Evolutionary conservation across 2,797 vertebrate species (phyloP), one percentile per base, ranked within the genome.

Genomic region (Pipistrellus nathusii): DNA sequence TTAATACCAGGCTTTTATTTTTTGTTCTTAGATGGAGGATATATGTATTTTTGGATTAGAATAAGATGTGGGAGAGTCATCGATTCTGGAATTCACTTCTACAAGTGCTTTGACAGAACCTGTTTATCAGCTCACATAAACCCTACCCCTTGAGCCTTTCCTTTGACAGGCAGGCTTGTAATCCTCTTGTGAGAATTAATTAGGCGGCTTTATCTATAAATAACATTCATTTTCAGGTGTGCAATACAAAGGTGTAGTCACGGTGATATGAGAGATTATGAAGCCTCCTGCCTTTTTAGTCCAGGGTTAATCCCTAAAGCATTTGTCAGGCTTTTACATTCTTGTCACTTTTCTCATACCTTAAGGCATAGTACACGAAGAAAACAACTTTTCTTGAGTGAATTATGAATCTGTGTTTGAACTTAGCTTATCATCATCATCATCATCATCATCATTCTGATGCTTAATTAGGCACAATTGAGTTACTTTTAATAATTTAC

Each of bases 101-200:
- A 27, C 62, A 90, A 85, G n/a, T 53, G 38, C 82, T 90, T 92
- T 92, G 82, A 92, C 72, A 90, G 72, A 91, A 92, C 48, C 51
- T 90, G 78, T 94, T 93, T 57, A 72, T 97, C 68, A 92, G 53
- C 53, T 77, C 46, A 53, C 20, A 62, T 90, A 76, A 90, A 69
- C 41, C 53, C 83, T 7, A 72, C 51, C 90, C 83, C 85, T 88
- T 71, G 41, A 64, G 57, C 51, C 85, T 89, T 96, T 77, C 80
- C 48, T 71, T 95, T 91, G 80, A 94, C 27, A 93, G 97, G 25
- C 88, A 93, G 88, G 10, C 68, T 41, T 76, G 38, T 92, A 96
- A 97, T 97, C 97, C 95, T 97, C 95, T 96, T 96, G 30, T 78
- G 73, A 91, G 95, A 93, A 93, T 97, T 96, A 94, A 93, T 88